Conservation (phyloP, 2,797 vertebrate species). For the Channa striata region DNA sequence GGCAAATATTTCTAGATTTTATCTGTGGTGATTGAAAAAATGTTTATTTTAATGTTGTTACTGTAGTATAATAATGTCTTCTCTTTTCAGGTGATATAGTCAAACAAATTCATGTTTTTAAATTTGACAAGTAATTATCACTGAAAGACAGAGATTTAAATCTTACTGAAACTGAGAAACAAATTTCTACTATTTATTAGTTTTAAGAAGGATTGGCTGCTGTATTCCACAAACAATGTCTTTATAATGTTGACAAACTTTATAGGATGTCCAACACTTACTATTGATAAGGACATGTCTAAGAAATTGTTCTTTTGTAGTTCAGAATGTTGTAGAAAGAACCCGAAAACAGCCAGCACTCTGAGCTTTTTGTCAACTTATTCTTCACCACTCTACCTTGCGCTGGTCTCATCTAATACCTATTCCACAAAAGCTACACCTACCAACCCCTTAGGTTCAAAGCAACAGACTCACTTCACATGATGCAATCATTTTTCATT, state of each 20-base stretch:
- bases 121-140: not conserved
- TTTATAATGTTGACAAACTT: not conserved
- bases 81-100: not conserved
- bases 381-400: slow-evolving; percentile 55
- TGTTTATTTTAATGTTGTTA: not conserved
- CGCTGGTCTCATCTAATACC: slow-evolving; percentile 63
- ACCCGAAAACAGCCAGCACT: not conserved
- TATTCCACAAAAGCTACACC: slow-evolving; percentile 72
- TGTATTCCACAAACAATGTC: not conserved
- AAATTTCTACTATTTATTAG: not conserved
- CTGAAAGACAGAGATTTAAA: not conserved
- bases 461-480: slow-evolving; percentile 72
- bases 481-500: slow-evolving; percentile 77
- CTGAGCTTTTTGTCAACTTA: slow-evolving; percentile 51
- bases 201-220: slow-evolving; percentile 10
- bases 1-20: not conserved
- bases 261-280: slow-evolving; percentile 6
- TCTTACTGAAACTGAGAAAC: not conserved
- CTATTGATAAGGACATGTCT: too few relatives aligned
- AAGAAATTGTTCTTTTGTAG: not conserved
- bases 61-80: not conserved
- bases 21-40: slow-evolving; percentile 1
- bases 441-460: slow-evolving; percentile 68
- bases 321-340: slow-evolving; percentile 27
- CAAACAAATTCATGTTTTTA: not conserved